Evolutionary conservation across 2,797 vertebrate genomes (phyloP).

Genomic region (Tangara arthus): DNA sequence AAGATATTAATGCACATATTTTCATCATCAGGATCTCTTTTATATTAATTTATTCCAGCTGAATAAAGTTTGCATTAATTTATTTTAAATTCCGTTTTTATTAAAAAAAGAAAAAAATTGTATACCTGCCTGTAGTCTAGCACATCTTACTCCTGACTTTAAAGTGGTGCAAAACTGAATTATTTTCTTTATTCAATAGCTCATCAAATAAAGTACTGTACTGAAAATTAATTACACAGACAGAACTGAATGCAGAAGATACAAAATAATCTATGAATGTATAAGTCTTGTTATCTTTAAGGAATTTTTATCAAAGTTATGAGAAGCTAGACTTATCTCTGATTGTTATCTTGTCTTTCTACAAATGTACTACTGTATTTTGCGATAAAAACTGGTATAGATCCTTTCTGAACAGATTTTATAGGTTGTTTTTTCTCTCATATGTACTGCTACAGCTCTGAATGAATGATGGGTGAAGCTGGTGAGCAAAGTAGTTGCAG

Average conservation of each 20-base stretch:
- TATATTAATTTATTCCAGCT: background rate
- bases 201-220: background rate
- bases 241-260: background rate
- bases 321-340: background rate
- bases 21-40: background rate
- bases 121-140: background rate
- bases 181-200: background rate
- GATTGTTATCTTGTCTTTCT: background rate
- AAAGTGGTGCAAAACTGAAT: background rate
- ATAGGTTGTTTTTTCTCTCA: background rate
- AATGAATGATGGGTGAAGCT: background rate
- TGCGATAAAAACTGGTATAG: background rate
- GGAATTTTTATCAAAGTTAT: background rate
- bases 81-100: background rate
- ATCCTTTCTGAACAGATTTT: background rate
- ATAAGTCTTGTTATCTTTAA: background rate
- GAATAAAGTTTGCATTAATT: background rate
- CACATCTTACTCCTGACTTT: background rate
- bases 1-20: background rate
- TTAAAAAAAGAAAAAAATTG: background rate
- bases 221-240: background rate
- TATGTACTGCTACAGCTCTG: background rate
- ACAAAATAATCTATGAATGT: background rate
- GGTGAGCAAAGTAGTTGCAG: background rate
- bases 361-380: background rate